Evolutionary conservation across 2,888 invertebrate genomes (phyloP), one percentile per base, ranked within the genome.

Genomic region (Cyclophora punctaria): DNA sequence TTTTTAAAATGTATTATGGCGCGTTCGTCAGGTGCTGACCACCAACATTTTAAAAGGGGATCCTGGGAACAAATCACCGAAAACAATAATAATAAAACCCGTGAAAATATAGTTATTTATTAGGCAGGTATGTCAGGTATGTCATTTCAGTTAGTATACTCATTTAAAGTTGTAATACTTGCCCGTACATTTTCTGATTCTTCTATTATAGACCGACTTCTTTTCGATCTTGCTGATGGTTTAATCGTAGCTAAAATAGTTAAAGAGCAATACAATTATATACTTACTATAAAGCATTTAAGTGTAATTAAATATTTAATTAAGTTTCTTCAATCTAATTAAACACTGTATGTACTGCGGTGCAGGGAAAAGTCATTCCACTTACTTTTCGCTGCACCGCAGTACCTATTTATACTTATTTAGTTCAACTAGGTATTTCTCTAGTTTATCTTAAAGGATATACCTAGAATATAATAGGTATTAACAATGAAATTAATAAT

Each of bases 1-100:
- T 91, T 92, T 55, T 74, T 79, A 59, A 92, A 92, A 51, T 56
- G 73, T 48, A 92, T 87, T 48, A 81, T 63, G 6, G 81, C 91
- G 53, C 73, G 74, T 71, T 88, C 90, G 56, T 88, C 85, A 5
- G 80, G 71, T 5, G 66, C 54, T n/a, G 78, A 69, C 78, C 80
- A 83, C 80, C 80, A 83, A 47, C 57, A 57, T 41, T 63, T 68
- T 35, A 64, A 67, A 7, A 62, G 45, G 42, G 64, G 57, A 7
- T 73, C 72, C 79, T 81, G 50, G 33, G 53, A 51, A 44, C 20
- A 33, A 44, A 34, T 44, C 33, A 20, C 20, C 20, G 20, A 20
- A 20, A 20, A 20, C 20, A 20, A 20, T 20, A 20, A 20, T 20
- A 20, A 20, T 20, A 20, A 20, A 20, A 20, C 20, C 20, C 20